These are phyloP conservation scores for Callocephalon fimbriatum DNA, from an alignment of 2,113 vertebrate species.

Conservation along the genomic window DNA sequence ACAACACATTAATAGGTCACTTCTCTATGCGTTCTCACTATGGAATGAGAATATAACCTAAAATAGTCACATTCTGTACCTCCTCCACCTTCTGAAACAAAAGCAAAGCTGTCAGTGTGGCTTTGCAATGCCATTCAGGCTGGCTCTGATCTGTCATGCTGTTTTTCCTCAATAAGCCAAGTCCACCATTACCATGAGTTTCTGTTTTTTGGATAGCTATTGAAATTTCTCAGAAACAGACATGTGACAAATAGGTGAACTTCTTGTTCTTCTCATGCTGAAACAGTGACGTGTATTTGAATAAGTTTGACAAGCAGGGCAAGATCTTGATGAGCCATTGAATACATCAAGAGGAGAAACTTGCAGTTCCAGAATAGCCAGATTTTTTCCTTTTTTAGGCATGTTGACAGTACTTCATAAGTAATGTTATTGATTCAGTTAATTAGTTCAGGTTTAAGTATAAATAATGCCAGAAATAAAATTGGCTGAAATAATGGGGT, in stretches of 20 bases:
- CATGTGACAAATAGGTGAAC: not conserved
- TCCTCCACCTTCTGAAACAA: constrained; percentile 13
- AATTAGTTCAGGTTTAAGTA: not conserved
- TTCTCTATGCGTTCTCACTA: not conserved
- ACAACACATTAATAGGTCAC: not conserved
- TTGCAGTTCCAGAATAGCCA: not conserved
- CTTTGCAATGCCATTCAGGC: not conserved
- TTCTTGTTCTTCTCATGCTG: not conserved
- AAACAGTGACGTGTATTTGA: not conserved
- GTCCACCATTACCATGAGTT: not conserved
- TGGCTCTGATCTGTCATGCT: not conserved
- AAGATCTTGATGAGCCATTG: not conserved
- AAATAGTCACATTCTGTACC: not conserved
- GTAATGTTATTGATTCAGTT: not conserved
- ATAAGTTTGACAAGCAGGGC: not conserved
- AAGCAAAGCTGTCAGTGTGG: not conserved
- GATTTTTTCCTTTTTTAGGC: not conserved
- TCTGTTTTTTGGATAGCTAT: not conserved
- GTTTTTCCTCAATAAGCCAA: not conserved
- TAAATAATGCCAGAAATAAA: not conserved
- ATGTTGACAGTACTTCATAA: not conserved
- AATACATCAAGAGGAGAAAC: not conserved
- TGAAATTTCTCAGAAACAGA: not conserved
- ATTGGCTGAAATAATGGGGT: not conserved
- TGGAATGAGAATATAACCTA: not conserved